Evolutionary conservation across 2,888 invertebrate species (phyloP).

Genomic region (Tanaodytes sp.): DNA sequence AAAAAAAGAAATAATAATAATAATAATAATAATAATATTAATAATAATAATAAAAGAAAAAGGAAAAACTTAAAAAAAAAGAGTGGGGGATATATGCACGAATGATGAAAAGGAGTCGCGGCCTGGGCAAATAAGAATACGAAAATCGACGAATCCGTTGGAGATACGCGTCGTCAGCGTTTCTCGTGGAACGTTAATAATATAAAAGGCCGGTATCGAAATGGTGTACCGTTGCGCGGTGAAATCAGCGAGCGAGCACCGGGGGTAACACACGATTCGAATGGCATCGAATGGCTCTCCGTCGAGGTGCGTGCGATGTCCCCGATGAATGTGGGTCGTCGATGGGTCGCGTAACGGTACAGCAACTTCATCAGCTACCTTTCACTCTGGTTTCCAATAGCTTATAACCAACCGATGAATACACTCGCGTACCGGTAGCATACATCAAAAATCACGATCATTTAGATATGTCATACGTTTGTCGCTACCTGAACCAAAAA

Average conservation of each 20-base stretch:
- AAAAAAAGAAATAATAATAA: no score
- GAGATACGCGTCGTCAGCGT: slow-evolving; percentile 4
- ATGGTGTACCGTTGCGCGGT: slow-evolving; percentile 36
- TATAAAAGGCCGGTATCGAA: slow-evolving; percentile 28
- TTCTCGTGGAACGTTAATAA: slow-evolving; percentile 25
- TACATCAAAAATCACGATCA: slow-evolving; percentile 20
- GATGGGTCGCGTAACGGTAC: slow-evolving; percentile 71
- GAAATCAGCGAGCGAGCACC: slow-evolving; percentile 10
- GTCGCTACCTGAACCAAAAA: slow-evolving; percentile 4
- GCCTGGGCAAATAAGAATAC: no score
- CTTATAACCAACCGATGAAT: slow-evolving; percentile 43
- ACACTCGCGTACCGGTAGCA: slow-evolving; percentile 16
- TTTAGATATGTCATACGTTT: slow-evolving; percentile 9
- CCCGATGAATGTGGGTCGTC: slow-evolving; percentile 63
- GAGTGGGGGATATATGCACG: no score
- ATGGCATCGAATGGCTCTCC: slow-evolving; percentile 43
- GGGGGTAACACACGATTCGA: slow-evolving; percentile 46
- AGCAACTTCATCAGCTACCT: slow-evolving; percentile 39
- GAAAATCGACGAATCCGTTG: no score
- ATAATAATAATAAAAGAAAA: no score
- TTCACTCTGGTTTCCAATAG: slow-evolving; percentile 52
- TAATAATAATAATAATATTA: no score
- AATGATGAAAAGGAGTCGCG: no score
- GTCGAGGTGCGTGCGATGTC: slow-evolving; percentile 47
- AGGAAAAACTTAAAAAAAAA: no score